These are phyloP conservation scores for Acronicta alni DNA, from an alignment of 2,888 invertebrate species.

Conservation along the genomic window DNA sequence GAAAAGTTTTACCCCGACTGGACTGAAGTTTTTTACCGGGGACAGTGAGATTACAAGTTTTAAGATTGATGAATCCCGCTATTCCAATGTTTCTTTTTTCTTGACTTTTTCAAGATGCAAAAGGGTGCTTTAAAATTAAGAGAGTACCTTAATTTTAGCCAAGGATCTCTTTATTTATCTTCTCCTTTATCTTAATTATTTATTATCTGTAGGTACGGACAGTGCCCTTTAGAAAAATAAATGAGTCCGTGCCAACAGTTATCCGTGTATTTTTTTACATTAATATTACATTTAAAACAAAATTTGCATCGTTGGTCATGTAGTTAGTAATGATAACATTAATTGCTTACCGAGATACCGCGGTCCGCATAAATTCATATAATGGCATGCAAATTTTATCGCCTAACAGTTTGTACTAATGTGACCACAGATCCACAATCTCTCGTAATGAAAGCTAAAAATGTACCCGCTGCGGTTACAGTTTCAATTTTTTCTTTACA, in stretches of 20 bases:
- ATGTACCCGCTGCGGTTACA: constrained; percentile 22
- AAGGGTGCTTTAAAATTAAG: constrained; percentile 65
- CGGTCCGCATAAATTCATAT: constrained; percentile 57
- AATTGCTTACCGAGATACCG: constrained; percentile 56
- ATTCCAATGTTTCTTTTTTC: constrained; percentile 68
- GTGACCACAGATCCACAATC: constrained; percentile 48
- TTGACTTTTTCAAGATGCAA: constrained; percentile 57
- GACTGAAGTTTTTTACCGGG: constrained; percentile 30
- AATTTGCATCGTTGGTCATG: constrained; percentile 28
- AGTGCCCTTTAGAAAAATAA: constrained; percentile 23
- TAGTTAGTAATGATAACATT: constrained; percentile 53
- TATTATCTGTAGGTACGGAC: constrained; percentile 16
- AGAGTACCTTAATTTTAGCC: constrained; percentile 61
- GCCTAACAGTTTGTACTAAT: constrained; percentile 53
- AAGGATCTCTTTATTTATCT: constrained; percentile 52
- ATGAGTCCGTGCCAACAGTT: constrained; percentile 11
- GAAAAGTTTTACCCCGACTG: constrained; percentile 65
- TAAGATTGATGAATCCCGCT: constrained; percentile 78
- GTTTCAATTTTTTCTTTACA: constrained; percentile 3
- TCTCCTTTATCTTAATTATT: constrained; percentile 55
- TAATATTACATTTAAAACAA: constrained; percentile 27
- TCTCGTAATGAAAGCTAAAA: constrained; percentile 39
- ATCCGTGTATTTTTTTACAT: constrained; percentile 19
- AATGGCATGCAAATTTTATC: constrained; percentile 69
- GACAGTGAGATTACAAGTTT: constrained; percentile 77